Evolutionary conservation across 2,888 invertebrate genomes (phyloP), one percentile per base, ranked within the genome.

Genomic region (Netelia inedita): DNA sequence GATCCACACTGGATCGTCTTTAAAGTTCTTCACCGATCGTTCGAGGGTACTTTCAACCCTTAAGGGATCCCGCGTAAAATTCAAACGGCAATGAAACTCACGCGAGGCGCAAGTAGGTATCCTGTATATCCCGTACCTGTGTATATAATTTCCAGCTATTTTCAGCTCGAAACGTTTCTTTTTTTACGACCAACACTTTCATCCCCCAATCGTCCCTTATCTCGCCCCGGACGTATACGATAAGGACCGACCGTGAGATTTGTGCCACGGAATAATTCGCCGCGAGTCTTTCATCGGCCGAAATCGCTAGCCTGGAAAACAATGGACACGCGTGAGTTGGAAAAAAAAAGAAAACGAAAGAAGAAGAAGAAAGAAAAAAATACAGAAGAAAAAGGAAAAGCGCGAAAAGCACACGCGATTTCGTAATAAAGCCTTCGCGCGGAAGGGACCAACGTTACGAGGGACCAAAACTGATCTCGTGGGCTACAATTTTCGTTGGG

Each of bases 181-280:
- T 46, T 46, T 46, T 14, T 14, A 46, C 46, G 46, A 46, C 46
- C 2, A 11, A 46, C 46, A 14, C 14, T 46, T 46, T 46, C 14
- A 14, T 46, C 14, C 14, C 46, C 3, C 14, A 35, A 35, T 35
- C 35, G 35, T 35, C 10, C 14, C 14, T 46, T 14, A 46, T 46
- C 14, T 5, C 46, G 11, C 46, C 14, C 35, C 46, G 46, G 14
- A 14, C 46, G 46, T 46, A 2, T 5, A 35, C 28, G 61, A 72
- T 72, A 68, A 78, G 68, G 53, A n/a, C 41, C 66, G 78, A 79
- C 35, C 35, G 73, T 79, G 63, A 73, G 78, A 46, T 82, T 79
- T 72, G 2, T 23, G 73, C 50, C 3, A 43, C 35, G 46, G 61
- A 50, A 82, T 79, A 55, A 79, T 74, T 82, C 72, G 65, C 19